A percentile compares a stretch with the other conserved stretches of the same genome.
Conservation (phyloP, 2,888 invertebrate species). For the Polietes domitor region DNA sequence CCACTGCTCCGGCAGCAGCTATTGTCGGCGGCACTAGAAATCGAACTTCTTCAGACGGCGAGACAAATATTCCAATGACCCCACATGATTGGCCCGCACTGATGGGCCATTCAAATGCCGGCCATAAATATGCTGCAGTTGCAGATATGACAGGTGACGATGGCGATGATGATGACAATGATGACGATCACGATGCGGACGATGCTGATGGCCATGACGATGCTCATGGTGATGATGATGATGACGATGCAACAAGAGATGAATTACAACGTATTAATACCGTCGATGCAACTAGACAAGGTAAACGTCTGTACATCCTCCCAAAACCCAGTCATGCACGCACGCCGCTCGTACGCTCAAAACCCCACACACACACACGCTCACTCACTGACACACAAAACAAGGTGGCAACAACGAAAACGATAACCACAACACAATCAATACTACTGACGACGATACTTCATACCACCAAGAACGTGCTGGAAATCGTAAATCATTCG, state of each 20-base stretch:
- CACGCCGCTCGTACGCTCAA: not conserved
- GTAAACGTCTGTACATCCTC: constrained; percentile 39
- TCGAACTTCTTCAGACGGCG: not conserved
- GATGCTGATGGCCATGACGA: constrained; percentile 3
- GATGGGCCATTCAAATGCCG: constrained; percentile 42
- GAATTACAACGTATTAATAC: constrained; percentile 67
- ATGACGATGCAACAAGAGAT: constrained; percentile 63
- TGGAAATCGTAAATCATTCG: constrained; percentile 12
- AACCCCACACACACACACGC: not conserved
- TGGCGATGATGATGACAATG: constrained; percentile 57
- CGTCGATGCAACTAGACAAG: constrained; percentile 56
- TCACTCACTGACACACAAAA: not conserved
- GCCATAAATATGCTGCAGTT: constrained; percentile 58
- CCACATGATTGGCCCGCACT: constrained; percentile 29
- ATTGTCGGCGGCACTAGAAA: constrained; percentile 5
- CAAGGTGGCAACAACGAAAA: not conserved
- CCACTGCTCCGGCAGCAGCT: constrained; percentile 65
- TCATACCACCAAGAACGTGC: constrained; percentile 12
- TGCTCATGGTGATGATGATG: constrained; percentile 6
- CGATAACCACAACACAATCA: not conserved
- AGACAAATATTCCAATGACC: constrained; percentile 50
- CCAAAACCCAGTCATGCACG: not conserved
- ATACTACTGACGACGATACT: not conserved
- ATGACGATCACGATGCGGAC: constrained; percentile 39
- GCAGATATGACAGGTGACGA: constrained; percentile 14